Evolutionary conservation across 1,140 invertebrate species (phyloP), one percentile per base, ranked within the genome.

Genomic region (Parasteatoda tepidariorum): DNA sequence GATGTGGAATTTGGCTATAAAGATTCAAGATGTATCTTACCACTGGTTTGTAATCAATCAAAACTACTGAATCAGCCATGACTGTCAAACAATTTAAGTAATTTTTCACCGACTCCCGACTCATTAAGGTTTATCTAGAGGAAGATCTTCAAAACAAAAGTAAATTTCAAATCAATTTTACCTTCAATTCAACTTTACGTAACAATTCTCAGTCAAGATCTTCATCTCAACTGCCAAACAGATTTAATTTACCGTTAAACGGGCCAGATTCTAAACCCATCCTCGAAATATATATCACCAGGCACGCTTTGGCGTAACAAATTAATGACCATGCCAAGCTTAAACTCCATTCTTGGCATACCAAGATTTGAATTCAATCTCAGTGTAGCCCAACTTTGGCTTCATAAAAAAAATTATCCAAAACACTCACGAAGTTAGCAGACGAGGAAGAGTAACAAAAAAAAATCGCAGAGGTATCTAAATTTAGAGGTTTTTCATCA

Each of bases 291-390:
- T n/a, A n/a, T n/a, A n/a, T n/a, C n/a, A n/a, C n/a, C n/a, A 18
- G 30, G 54, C 57, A 26, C 68, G 41, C 67, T 54, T 74, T 74
- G 59, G 61, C 41, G 54, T 62, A 59, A 74, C 71, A 38, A 61
- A 74, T 61, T 74, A 74, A 74, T 74, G 71, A 34, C 57, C 28
- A 74, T 74, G 71, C 71, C 71, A 74, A 59, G 61, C 38, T 48
- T 61, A 15, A 30, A 15, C 55, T 31, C 26, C 71, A 74, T 74
- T 74, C 71, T 31, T n/a, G 13, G 71, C 71, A 41, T 61, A 38
- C 71, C 71, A 24, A 38, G 71, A 38, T 57, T 74, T 31, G 33
- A 71, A 71, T 57, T 71, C 68, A 71, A 71, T 71, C 68, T 71
- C 26, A 31, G 48, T 34, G 41, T 38, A 71, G 30, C 68, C 68